Conservation (phyloP, 1,140 invertebrate species). For the Plutomurus gul region DNA sequence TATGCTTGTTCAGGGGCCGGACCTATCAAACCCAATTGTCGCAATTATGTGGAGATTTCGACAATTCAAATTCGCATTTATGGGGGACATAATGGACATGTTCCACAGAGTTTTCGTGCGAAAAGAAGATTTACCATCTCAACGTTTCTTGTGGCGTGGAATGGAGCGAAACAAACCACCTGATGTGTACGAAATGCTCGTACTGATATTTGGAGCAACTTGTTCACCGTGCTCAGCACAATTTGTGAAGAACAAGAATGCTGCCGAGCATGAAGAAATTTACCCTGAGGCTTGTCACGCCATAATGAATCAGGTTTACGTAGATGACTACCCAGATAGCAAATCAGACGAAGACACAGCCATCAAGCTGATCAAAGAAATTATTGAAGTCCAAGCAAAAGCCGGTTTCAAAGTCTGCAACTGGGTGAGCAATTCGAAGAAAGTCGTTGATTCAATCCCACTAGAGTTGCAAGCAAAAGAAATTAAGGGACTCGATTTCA, state of each 20-base stretch:
- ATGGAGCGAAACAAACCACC: background rate
- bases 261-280: background rate
- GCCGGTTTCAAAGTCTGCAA: conserved; percentile 28
- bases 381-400: background rate
- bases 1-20: background rate
- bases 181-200: background rate
- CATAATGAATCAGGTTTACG: conserved; percentile 17
- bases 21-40: conserved; percentile 21
- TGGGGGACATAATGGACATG: conserved; percentile 40
- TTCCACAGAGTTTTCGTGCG: conserved; percentile 12
- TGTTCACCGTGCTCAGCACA: conserved; percentile 33
- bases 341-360: conserved; percentile 28
- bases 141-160: conserved; percentile 43
- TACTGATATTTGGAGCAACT: conserved; percentile 36
- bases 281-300: background rate
- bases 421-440: background rate
- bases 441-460: background rate
- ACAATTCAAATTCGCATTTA: conserved; percentile 14
- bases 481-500: background rate
- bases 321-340: conserved; percentile 43
- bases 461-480: background rate
- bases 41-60: conserved; percentile 14
- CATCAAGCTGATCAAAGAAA: background rate
- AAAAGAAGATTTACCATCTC: conserved; percentile 15
- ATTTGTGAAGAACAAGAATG: background rate